A percentile compares a stretch with the other conserved stretches of the same genome.
These are phyloP conservation scores for Auanema sp. DNA, from an alignment of 2,888 invertebrate species.

Conservation along the genomic window DNA sequence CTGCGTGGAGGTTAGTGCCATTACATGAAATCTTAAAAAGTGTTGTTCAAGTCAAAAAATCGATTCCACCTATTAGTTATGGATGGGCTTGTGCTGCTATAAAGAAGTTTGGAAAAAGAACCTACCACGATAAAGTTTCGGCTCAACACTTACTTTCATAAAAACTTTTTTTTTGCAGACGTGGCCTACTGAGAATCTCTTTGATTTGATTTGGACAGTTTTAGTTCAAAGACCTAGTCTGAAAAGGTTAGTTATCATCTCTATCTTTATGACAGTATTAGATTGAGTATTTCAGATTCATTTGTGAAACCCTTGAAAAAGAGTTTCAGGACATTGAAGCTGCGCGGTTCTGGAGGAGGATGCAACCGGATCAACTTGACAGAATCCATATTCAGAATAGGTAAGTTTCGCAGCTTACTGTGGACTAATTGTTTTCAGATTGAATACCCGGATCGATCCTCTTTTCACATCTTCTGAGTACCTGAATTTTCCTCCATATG, in stretches of 20 bases:
- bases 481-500: constrained; percentile 25
- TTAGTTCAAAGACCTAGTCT: constrained; percentile 45
- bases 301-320: constrained; percentile 30
- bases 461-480: constrained; percentile 13
- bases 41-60: constrained; percentile 6
- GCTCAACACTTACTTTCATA: neutral
- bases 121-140: constrained; percentile 37
- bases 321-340: constrained; percentile 28
- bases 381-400: constrained; percentile 21
- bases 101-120: constrained; percentile 41
- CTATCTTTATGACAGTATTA: neutral
- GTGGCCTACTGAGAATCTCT: constrained; percentile 43
- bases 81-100: constrained; percentile 47
- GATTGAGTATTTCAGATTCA: constrained; percentile 1
- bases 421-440: constrained; percentile 8
- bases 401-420: constrained; percentile 12
- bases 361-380: constrained; percentile 35
- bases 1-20: neutral
- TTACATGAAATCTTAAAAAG: neutral
- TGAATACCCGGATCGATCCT: constrained; percentile 14
- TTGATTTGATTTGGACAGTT: constrained; percentile 48
- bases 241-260: constrained; percentile 23
- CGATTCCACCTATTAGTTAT: neutral
- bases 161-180: constrained; percentile 23
- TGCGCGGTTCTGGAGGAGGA: constrained; percentile 31